Base-by-base conservation (phyloP, 1,140 invertebrate genomes). In the Euura saliciscinereae region DNA sequence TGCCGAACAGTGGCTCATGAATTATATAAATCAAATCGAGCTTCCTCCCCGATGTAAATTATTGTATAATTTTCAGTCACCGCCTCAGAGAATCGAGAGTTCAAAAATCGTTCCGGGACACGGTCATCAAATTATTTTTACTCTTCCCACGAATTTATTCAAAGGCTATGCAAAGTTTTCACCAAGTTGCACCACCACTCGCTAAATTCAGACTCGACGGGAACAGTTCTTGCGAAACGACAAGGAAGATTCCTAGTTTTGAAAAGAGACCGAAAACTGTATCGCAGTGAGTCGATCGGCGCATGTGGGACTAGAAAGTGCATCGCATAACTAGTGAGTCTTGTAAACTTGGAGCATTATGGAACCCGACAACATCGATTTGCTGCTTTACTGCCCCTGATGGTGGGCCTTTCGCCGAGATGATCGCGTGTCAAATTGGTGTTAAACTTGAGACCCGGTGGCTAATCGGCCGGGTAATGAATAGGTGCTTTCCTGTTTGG, bases 21-120 rank as follows among this genome's bases (percentile, higher is more conserved):
- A 59, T 59, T 59, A 59, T 59, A 59, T n/a, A 28, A 28, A 28
- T 28, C 28, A 28, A 28, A 8, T 2, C 51, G 51, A 59, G 51
- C 51, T 59, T 59, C 51, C 51, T 59, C 13, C 8, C 51, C 51
- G 51, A 59, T 59, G 51, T 59, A 59, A 59, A 59, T 59, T 59
- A 59, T 59, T 6, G 51, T 4, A 59, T 59, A 59, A 59, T 59
- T 59, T 59, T 59, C 13, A 59, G 28, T 28, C 28, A 28, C 28
- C 28, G 28, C 28, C 28, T 28, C 28, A 28, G 28, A 28, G 28
- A 28, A 28, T 28, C 28, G 28, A 28, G 28, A 28, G 28, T 28
- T 28, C 11, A 51, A 3, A 59, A 11, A 59, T 59, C 51, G 51
- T 59, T 59, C 51, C 51, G 51, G 8, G 51, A 59, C 3, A n/a